Evolutionary conservation across 2,888 invertebrate species (phyloP), one percentile per base, ranked within the genome.

Genomic region (Heliothis peltigera): DNA sequence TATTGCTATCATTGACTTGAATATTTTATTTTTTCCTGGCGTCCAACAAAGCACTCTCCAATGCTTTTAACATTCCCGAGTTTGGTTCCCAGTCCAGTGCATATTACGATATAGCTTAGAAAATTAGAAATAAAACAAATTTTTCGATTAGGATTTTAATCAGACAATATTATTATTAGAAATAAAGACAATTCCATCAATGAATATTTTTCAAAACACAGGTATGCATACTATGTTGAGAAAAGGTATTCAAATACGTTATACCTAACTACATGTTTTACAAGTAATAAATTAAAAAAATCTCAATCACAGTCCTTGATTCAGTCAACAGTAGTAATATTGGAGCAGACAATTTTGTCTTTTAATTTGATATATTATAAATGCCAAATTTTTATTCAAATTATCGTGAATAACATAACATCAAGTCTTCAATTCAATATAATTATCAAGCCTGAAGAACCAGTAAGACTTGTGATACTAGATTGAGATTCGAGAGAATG

Each of bases 251-350:
- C 47, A 28, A 60, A 53, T 60, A 55, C 54, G 52, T 53, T 39
- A 52, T 66, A 35, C 58, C n/a, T n/a, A n/a, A n/a, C 32, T 2
- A 32, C 32, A 32, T 32, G 32, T 32, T 8, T 32, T 32, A 32
- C 32, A 32, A 32, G 10, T 39, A 39, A 39, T n/a, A 63, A 70
- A 59, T 35, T 62, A 48, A 58, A 32, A 47, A 21, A 58, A 70
- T 61, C 22, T 69, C 43, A 58, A 78, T 73, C 80, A 73, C 80
- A 79, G 77, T 18, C 6, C 32, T 18, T 39, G 39, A n/a, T n/a
- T 39, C 39, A 39, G 39, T 39, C 39, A 39, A 10, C n/a, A 15
- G 39, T n/a, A 39, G 39, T 39, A 39, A 5, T n/a, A 5, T 39
- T 4, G 15, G n/a, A 10, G 8, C 39, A 39, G 15, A 39, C n/a